Conservation (phyloP, 1,140 invertebrate species). For the Sycophila sp. region DNA sequence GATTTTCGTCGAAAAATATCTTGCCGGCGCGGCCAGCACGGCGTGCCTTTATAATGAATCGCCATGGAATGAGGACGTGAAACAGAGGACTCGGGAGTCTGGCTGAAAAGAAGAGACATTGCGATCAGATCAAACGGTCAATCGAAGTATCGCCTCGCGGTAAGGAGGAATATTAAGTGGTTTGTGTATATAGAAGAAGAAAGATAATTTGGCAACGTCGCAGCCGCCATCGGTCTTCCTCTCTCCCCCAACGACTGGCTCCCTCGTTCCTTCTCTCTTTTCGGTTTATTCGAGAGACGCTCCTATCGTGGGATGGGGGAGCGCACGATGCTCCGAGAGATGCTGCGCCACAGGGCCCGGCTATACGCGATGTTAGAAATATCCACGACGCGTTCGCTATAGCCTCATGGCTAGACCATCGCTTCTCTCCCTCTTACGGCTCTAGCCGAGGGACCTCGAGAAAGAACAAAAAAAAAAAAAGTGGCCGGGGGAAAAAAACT, state of each 20-base stretch:
- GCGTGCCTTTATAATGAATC: slow-evolving; percentile 23
- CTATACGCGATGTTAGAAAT: slow-evolving; percentile 53
- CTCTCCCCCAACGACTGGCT: not conserved
- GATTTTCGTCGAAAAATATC: not conserved
- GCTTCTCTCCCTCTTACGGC: too few species aligned
- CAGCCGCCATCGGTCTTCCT: slow-evolving; percentile 47
- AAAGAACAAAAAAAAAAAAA: slow-evolving; percentile 48
- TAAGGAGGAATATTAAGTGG: slow-evolving; percentile 43
- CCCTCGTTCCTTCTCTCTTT: slow-evolving; percentile 29
- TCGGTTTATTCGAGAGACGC: slow-evolving; percentile 1
- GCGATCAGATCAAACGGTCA: slow-evolving; percentile 23
- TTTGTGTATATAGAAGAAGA: slow-evolving; percentile 27
- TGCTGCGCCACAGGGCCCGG: slow-evolving; percentile 24
- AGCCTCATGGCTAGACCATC: slow-evolving; percentile 45
- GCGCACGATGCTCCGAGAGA: slow-evolving; percentile 27
- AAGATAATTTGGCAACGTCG: slow-evolving; percentile 64
- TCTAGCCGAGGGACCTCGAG: slow-evolving; percentile 28
- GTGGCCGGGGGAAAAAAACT: not conserved
- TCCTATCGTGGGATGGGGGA: slow-evolving; percentile 2
- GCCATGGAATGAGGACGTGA: not conserved
- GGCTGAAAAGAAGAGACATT: slow-evolving; percentile 17
- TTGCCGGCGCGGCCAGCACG: not conserved
- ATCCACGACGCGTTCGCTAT: slow-evolving; percentile 52
- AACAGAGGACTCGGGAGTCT: too few species aligned
- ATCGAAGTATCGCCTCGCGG: slow-evolving; percentile 23